Percentiles rank a stretch among this genome's conserved stretches.
Evolutionary conservation across 2,113 vertebrate genomes (phyloP).

Genomic region (Platysteira castanea): DNA sequence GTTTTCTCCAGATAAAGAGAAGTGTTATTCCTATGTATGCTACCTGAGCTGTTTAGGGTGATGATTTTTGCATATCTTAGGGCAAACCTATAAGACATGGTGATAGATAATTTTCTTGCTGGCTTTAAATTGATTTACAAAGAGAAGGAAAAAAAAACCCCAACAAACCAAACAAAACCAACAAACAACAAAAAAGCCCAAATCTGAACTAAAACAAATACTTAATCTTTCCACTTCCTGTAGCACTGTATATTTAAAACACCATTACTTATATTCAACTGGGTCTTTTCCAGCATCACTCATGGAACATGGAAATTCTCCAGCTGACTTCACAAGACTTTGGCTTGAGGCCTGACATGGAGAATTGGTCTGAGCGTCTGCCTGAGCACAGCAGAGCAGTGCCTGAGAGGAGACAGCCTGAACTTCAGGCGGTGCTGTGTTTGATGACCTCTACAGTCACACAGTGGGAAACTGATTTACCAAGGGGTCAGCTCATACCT

Average conservation of each 20-base stretch:
- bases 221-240: neutral
- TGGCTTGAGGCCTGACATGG: slow-evolving; percentile 4
- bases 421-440: neutral
- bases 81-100: neutral
- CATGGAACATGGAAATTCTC: slow-evolving; percentile 29
- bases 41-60: neutral
- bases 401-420: neutral
- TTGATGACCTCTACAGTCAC: neutral
- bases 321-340: slow-evolving; percentile 24
- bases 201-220: neutral
- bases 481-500: neutral
- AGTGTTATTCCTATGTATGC: neutral
- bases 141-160: neutral
- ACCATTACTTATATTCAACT: neutral
- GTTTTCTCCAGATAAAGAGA: neutral
- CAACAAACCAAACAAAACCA: neutral
- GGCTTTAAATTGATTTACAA: neutral
- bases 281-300: slow-evolving; percentile 44
- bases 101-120: neutral
- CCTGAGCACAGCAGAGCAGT: neutral
- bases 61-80: neutral
- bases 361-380: neutral
- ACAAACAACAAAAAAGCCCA: neutral
- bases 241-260: neutral
- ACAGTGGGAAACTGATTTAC: neutral